Evolutionary conservation across 2,113 vertebrate species (phyloP).

Genomic region (Ceuthmochares aereus): DNA sequence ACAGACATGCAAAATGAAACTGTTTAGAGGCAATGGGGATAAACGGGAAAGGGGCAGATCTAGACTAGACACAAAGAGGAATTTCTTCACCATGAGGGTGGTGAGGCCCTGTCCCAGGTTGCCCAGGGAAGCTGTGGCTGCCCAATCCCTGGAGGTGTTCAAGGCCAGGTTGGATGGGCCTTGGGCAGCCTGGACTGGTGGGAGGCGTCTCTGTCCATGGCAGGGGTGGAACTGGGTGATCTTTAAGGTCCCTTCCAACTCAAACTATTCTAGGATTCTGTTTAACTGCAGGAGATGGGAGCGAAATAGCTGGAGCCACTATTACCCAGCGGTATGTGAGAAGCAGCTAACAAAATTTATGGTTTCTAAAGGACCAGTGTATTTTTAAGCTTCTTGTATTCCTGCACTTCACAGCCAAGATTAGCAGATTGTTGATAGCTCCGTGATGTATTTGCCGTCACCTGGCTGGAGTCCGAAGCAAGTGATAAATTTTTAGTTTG

Average conservation of each 20-base stretch:
- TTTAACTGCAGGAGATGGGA: neutral
- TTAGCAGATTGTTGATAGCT: slow-evolving; percentile 56
- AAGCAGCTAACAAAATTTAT: slow-evolving; percentile 36
- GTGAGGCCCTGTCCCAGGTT: no score
- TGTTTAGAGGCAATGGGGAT: neutral
- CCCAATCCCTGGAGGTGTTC: no score
- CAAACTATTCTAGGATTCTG: no score
- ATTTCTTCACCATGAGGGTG: no score
- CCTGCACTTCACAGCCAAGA: slow-evolving; percentile 36
- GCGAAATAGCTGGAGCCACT: neutral
- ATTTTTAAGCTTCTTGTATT: slow-evolving; percentile 58
- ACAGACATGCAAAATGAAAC: neutral
- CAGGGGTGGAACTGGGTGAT: no score
- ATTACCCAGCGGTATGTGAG: neutral
- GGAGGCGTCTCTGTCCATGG: no score
- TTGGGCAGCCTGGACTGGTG: no score
- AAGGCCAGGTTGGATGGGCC: no score
- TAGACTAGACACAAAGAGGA: no score
- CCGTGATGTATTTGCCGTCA: slow-evolving; percentile 49
- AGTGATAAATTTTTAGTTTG: slow-evolving; percentile 58
- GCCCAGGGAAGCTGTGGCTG: no score
- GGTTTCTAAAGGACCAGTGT: slow-evolving; percentile 44
- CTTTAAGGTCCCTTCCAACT: no score
- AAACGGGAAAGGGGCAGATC: no score
- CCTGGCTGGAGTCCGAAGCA: slow-evolving; percentile 59